Percentiles rank a stretch among this genome's conserved stretches.
phyloP scores from a whole-genome alignment of 2,113 vertebrate species.

The Hippocampus comes region DNA sequence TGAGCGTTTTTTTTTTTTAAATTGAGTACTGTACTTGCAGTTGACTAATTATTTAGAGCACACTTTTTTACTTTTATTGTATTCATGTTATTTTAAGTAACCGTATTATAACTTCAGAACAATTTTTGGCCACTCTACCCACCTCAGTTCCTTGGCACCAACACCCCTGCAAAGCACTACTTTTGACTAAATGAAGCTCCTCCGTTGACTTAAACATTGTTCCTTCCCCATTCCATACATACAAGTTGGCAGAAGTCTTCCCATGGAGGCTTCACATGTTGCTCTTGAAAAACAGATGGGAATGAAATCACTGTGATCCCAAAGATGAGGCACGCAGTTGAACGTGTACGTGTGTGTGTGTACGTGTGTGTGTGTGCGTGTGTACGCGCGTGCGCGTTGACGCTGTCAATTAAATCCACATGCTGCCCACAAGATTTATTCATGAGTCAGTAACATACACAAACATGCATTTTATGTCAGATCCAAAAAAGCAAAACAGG shows the following conservation, averaged over 20 bases:
- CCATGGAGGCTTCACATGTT: constrained; percentile 54
- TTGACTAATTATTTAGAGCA: too few relatives aligned
- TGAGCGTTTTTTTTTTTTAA: too few relatives aligned
- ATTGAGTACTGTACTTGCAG: too few relatives aligned
- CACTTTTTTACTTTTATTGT: too few relatives aligned
- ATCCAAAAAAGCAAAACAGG: not conserved
- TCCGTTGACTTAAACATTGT: not conserved
- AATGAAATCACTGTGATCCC: constrained; percentile 67
- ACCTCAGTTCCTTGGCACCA: too few relatives aligned
- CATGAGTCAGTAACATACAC: constrained; percentile 14
- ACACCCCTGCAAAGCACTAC: not conserved
- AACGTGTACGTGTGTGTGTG: not conserved
- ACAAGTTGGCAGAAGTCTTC: constrained; percentile 61
- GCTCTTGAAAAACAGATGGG: constrained; percentile 75
- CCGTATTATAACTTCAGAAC: too few relatives aligned
- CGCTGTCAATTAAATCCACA: constrained; percentile 27
- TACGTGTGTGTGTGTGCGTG: not conserved
- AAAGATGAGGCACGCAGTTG: constrained; percentile 28
- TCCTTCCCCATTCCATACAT: not conserved
- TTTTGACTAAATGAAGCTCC: not conserved
- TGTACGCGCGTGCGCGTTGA: not conserved
- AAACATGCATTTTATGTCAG: not conserved
- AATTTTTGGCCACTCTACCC: not conserved
- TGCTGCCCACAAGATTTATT: constrained; percentile 20
- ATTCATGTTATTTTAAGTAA: too few relatives aligned